A percentile compares a stretch with the other conserved stretches of the same genome.
phyloP scores from a whole-genome alignment of 2,113 vertebrate genomes.

The Chionis minor region DNA sequence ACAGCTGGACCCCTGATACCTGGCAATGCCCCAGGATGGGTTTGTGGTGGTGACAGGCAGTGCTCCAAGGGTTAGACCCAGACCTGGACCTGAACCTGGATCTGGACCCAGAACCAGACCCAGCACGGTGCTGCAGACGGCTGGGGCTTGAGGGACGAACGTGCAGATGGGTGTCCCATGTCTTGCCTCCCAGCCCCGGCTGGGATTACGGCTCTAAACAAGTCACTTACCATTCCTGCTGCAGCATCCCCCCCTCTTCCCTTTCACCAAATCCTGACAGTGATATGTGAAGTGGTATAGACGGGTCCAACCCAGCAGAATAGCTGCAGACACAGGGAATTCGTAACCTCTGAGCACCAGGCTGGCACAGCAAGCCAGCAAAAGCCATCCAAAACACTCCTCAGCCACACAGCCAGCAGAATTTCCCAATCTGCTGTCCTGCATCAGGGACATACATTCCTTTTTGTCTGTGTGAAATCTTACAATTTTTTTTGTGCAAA shows the following conservation, averaged over 20 bases:
- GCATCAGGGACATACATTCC: neutral
- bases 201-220: neutral
- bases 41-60: neutral
- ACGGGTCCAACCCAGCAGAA: neutral
- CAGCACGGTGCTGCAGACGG: rapidly evolving
- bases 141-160: rapidly evolving
- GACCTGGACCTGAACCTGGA: rapidly evolving
- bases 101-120: neutral
- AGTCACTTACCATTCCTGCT: neutral
- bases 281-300: neutral
- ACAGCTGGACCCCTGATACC: neutral
- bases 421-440: neutral
- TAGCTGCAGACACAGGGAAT: neutral
- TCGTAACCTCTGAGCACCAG: neutral
- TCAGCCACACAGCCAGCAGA: neutral
- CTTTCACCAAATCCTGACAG: neutral
- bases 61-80: neutral
- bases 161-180: rapidly evolving
- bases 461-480: neutral
- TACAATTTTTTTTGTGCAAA: neutral
- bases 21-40: neutral
- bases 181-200: neutral
- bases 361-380: neutral
- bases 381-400: neutral
- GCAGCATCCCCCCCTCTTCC: neutral